Evolutionary conservation across 2,888 invertebrate genomes (phyloP), one percentile per base, ranked within the genome.

Genomic region (Spicauda simplicius): DNA sequence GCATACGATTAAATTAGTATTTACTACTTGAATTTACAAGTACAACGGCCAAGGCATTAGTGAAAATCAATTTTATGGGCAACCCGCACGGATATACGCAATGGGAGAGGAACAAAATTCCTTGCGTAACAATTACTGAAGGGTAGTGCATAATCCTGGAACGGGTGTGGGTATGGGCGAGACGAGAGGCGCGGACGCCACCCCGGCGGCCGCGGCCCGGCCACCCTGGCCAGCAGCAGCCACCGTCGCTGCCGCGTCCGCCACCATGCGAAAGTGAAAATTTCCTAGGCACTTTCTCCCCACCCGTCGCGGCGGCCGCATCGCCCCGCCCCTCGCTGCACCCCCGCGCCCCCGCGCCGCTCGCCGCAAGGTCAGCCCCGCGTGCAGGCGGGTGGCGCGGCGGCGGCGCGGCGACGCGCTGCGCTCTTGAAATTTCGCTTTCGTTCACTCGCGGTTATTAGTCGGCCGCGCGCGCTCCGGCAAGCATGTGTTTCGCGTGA

Each of bases 351-450:
- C 81, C 76, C 78, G 78, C 72, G 69, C 58, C 72, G 64, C 59
- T 25, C 73, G 71, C 73, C 76, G 75, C 76, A 76, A 76, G 76
- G 76, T 76, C 76, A 76, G 76, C 75, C 75, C 78, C 76, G 73
- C 75, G 73, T 82, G 84, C 84, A 83, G 82, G 84, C 85, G 86
- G 88, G 91, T 77, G 81, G 75, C 72, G 77, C 74, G 76, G 77
- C 77, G 77, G 79, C 78, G 77, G 73, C 73, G 86, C 84, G 84
- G 85, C 85, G 88, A 85, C 88, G 87, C 88, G 93, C 93, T 91
- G 91, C 93, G 94, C 91, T 94, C 94, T 95, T 95, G 94, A 94
- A 95, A 95, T 95, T 95, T 95, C 95, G 94, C 94, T 95, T 95
- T 95, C 95, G 94, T 94, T 93, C 92, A 89, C 84, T 90, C 89